These are phyloP conservation scores for Pycnomerus fuliginosus DNA, from an alignment of 2,888 invertebrate genomes.

Conservation along the genomic window DNA sequence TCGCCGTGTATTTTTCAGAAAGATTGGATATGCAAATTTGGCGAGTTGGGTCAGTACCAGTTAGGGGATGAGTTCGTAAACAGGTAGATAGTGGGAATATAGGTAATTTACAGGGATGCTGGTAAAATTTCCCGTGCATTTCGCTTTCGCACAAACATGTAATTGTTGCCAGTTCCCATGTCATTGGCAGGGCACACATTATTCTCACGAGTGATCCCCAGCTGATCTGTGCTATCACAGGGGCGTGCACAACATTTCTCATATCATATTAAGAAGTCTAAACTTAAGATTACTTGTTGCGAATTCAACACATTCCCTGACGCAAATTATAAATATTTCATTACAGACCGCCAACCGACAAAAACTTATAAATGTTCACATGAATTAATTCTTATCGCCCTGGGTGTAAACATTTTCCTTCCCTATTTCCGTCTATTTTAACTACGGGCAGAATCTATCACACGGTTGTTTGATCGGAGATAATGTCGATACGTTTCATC, in stretches of 20 bases:
- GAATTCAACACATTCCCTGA: constrained; percentile 13
- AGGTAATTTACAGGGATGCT: constrained; percentile 9
- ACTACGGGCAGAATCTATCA: too few relatives aligned
- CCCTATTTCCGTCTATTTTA: too few relatives aligned
- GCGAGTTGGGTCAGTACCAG: not conserved
- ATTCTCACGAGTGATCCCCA: constrained; percentile 22
- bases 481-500: too few relatives aligned
- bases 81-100: constrained; percentile 15
- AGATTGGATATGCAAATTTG: not conserved
- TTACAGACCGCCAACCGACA: too few relatives aligned
- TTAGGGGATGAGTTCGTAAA: constrained; percentile 9
- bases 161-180: constrained; percentile 25
- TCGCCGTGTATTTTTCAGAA: not conserved
- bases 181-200: constrained; percentile 15
- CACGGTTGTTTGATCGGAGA: too few relatives aligned
- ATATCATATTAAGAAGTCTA: constrained; percentile 13
- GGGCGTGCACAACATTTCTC: not conserved
- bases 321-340: constrained; percentile 2
- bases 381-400: too few relatives aligned
- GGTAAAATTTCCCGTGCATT: constrained; percentile 10
- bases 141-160: constrained; percentile 19
- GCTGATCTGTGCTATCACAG: constrained; percentile 11
- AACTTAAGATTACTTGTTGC: constrained; percentile 4
- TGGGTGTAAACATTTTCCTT: too few relatives aligned
- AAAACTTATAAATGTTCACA: too few relatives aligned